phyloP scores from a whole-genome alignment of 2,797 vertebrate genomes.

The Phoeniculus purpureus region DNA sequence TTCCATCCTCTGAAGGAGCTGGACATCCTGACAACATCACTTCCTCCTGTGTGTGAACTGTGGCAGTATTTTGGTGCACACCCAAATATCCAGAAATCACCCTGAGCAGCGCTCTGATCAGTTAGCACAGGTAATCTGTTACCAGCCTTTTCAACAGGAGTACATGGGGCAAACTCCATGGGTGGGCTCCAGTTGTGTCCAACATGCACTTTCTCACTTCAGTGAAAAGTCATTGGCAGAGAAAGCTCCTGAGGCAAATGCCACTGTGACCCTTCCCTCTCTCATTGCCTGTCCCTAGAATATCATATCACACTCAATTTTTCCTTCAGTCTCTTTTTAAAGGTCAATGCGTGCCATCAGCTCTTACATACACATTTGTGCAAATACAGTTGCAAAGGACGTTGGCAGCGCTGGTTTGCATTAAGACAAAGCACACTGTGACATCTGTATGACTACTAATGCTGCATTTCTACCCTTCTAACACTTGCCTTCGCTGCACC shows the following conservation, averaged over 20 bases:
- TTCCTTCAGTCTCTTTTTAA: neutral
- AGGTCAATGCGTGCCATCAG: neutral
- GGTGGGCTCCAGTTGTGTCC: neutral
- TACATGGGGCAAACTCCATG: neutral
- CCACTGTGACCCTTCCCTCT: neutral
- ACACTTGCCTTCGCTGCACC: neutral
- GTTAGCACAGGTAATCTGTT: neutral
- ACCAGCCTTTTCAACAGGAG: neutral
- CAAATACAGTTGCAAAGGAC: neutral
- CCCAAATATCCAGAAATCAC: neutral
- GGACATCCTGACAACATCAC: neutral
- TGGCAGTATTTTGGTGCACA: neutral
- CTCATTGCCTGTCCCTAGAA: neutral
- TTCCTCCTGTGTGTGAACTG: neutral
- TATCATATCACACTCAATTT: neutral
- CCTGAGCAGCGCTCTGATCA: rapidly evolving
- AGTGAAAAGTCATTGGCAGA: neutral
- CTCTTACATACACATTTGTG: neutral
- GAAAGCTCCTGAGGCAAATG: neutral
- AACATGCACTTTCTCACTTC: neutral
- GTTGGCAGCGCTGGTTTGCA: neutral
- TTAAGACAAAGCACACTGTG: neutral
- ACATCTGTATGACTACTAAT: neutral
- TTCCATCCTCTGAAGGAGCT: neutral
- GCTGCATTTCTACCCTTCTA: neutral